These are phyloP conservation scores for Rhodinocichla rosea DNA, from an alignment of 2,113 vertebrate genomes.

Conservation along the genomic window DNA sequence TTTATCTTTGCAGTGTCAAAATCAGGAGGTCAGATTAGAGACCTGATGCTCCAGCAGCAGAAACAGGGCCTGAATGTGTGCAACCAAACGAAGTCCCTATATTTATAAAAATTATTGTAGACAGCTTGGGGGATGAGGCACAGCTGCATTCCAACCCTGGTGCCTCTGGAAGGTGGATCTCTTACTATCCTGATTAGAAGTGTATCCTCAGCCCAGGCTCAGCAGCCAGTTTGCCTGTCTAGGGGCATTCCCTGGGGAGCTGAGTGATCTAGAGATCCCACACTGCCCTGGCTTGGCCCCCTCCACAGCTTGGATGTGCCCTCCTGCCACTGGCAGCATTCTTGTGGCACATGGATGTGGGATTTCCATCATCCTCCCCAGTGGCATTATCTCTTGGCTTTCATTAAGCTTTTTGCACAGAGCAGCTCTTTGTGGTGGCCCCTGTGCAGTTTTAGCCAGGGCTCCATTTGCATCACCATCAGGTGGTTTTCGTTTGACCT, in stretches of 20 bases:
- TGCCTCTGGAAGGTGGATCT: neutral
- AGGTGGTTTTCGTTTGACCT: neutral
- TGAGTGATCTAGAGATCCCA: neutral
- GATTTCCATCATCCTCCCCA: neutral
- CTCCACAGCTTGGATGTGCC: neutral
- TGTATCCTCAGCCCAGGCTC: neutral
- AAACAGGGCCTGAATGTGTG: neutral
- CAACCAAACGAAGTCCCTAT: neutral
- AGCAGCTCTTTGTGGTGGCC: neutral
- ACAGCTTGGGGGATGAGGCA: neutral
- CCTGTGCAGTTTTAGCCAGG: neutral
- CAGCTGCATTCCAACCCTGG: neutral
- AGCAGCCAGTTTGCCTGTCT: neutral
- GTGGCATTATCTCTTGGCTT: neutral
- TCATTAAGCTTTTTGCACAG: neutral
- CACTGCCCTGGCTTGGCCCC: neutral
- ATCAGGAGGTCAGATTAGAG: neutral
- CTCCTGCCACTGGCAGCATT: neutral
- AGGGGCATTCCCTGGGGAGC: neutral
- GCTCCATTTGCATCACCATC: neutral
- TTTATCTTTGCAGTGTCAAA: neutral
- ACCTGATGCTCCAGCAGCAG: neutral
- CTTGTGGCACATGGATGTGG: too few species aligned
- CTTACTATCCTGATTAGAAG: rapidly evolving
- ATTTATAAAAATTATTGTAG: neutral